Base-by-base conservation (phyloP, 1,140 invertebrate species). In the Calephelis virginiensis region DNA sequence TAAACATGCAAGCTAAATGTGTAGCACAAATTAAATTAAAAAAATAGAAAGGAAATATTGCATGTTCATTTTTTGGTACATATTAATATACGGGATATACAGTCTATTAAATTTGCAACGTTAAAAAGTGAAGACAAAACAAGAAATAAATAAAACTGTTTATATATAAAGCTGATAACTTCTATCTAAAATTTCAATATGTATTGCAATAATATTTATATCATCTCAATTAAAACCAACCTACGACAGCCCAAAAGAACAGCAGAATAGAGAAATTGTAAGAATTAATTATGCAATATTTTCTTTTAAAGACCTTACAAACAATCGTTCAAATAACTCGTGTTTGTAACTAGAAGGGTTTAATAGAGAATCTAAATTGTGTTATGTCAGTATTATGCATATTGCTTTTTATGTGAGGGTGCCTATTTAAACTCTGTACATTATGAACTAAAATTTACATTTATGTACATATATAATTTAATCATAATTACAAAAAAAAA, bases 271-370 rank as follows among this genome's bases (percentile, higher is more conserved):
- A 37, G 17, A 56, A 53, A 8, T 37, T 6, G 17, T 37, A 11
- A 28, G 8, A 8, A 28, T 17, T 11, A 8, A 12, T 28, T 6
- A 28, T 37, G 28, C 53, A 56, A 56, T 56, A 56, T 56, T 56
- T 56, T 8, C 17, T 56, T 56, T 37, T 6, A 43, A 56, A 10
- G 37, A 28, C 37, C 28, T 56, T 56, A 17, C 50, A 28, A 12
- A 11, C 17, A 37, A 37, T 37, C 12, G 12, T 28, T 40, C 60
- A 71, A 28, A 68, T 65, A 65, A 73, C 59, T 68, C 61, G 66
- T 67, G 67, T 71, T 71, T 67, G 62, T 64, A 53, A 69, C 53
- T 67, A 38, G 59, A 7, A 10, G 53, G 11, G 11, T 12, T 37
- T 12, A 11, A 37, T 56, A 12, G 17, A 12, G 6, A 12, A 56